Conservation (phyloP, 2,888 invertebrate species). For the Boloria selene region DNA sequence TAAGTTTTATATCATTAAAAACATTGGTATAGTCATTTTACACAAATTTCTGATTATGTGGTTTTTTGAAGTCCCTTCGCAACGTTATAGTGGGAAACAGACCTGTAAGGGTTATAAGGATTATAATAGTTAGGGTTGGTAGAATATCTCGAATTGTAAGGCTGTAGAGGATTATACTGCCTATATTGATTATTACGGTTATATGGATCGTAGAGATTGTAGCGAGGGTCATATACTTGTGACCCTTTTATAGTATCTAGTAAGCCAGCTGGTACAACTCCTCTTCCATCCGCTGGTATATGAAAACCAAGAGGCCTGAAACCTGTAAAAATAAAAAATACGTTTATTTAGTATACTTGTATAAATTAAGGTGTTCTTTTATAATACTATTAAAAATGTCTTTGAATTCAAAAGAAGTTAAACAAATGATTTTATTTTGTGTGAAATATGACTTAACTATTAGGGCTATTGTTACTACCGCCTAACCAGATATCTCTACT, state of each 20-base stretch:
- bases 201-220: conserved; percentile 56
- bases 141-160: conserved; percentile 52
- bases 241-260: conserved; percentile 32
- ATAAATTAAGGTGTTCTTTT: too few relatives aligned
- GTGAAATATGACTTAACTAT: too few relatives aligned
- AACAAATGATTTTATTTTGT: too few relatives aligned
- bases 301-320: conserved; percentile 86
- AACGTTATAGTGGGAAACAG: conserved; percentile 41
- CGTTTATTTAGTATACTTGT: too few relatives aligned
- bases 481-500: too few relatives aligned
- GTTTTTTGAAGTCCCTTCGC: conserved; percentile 45
- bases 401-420: too few relatives aligned
- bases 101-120: conserved; percentile 39
- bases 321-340: conserved; percentile 50
- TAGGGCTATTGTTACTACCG: too few relatives aligned
- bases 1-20: too few relatives aligned
- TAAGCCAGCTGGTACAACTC: conserved; percentile 55
- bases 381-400: too few relatives aligned
- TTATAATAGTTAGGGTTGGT: conserved; percentile 46
- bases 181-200: conserved; percentile 45
- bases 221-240: conserved; percentile 43
- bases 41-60: conserved; percentile 9
- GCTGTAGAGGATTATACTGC: conserved; percentile 48
- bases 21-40: too few relatives aligned
- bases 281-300: conserved; percentile 83